A percentile compares a stretch with the other conserved stretches of the same genome.
Conservation (phyloP, 2,113 vertebrate species). For the Mormoops blainvillei region DNA sequence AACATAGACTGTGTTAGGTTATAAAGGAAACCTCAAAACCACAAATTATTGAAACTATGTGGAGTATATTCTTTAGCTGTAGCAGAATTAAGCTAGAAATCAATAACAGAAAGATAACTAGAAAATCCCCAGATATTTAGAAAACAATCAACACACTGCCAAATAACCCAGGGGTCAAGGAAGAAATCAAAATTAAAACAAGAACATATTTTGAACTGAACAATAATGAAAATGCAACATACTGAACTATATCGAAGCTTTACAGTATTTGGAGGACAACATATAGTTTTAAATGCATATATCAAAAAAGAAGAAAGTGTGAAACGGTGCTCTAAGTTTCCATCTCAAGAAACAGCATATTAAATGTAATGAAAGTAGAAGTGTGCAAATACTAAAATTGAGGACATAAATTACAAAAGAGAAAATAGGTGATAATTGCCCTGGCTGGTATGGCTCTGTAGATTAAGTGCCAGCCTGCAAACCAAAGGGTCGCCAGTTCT, state of each 20-base stretch:
- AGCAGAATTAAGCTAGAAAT: background rate
- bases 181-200: background rate
- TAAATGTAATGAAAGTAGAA: constrained; percentile 8
- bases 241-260: background rate
- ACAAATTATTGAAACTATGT: background rate
- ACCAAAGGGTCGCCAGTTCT: too few species aligned
- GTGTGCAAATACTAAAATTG: background rate
- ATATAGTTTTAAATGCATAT: background rate
- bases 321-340: background rate
- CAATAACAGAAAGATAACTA: background rate
- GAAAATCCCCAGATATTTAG: too few species aligned
- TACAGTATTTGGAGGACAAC: background rate
- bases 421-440: too few species aligned
- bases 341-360: background rate
- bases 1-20: background rate
- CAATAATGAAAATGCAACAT: background rate
- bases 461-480: too few species aligned
- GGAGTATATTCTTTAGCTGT: background rate
- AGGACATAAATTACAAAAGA: background rate
- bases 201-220: background rate
- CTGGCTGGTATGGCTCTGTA: too few species aligned
- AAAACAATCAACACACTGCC: background rate
- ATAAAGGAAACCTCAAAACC: background rate
- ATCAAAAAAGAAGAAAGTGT: background rate
- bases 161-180: background rate